Base-by-base conservation (phyloP, 2,888 invertebrate genomes). In the Machimus rusticus region DNA sequence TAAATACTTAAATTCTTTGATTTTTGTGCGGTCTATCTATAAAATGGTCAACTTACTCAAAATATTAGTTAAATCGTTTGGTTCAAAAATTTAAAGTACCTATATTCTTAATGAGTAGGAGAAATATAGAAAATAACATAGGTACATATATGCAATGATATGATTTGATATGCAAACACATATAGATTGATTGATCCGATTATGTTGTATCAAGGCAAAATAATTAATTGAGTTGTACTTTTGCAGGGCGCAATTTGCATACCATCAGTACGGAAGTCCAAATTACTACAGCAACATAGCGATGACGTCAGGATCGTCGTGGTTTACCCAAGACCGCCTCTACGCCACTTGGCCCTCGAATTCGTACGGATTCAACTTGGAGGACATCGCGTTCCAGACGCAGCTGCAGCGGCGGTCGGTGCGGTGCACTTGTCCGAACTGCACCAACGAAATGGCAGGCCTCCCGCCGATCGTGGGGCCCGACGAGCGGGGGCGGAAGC, bases 391-490 rank as follows among this genome's bases (percentile, higher is more conserved):
- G 66, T 92, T 92, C 88, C 93, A 92, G 88, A 88, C 94, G 1
- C 94, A 94, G 88, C 93, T 95, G 55, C 95, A 95, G 89, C 94
- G 96, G 0, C 94, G 96, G 88, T 96, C 96, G 89, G 95, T 95
- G 39, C 96, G 96, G 90, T 97, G 96, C 92, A 95, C 95, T 86
- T 97, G 95, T 92, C 97, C 95, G n/a, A 97, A 96, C 93, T 97
- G 95, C 92, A 95, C 95, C 90, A 96, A 94, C 90, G 98, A 95
- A 94, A 97, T 96, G 91, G 96, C 94, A 90, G 97, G 94, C 88
- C 95, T 94, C 92, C 96, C 94, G 91, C 97, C 95, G 90, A 94
- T 95, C 90, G 95, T 94, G 92, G 95, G 93, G 91, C 96, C 94
- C 92, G 97, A 95, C 94, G 94, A 95, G 88, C 94, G 94, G 5